These are phyloP conservation scores for Sylvia borin DNA, from an alignment of 2,797 vertebrate genomes.

Conservation along the genomic window DNA sequence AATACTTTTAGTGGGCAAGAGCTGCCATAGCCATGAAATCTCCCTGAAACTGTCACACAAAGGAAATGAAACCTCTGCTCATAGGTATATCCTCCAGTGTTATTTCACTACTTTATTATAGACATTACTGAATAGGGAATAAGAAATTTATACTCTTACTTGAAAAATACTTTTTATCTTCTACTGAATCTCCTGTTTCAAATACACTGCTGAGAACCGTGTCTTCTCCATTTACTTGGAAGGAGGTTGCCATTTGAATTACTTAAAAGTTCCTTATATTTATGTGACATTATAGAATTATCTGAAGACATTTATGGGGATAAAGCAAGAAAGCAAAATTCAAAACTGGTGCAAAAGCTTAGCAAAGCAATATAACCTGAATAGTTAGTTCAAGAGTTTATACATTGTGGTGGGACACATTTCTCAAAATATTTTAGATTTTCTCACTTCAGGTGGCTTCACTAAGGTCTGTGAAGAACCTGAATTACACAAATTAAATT, in stretches of 20 bases:
- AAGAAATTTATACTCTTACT: neutral
- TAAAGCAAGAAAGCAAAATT: neutral
- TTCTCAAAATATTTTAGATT: neutral
- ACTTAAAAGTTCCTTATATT: neutral
- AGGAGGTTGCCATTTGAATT: neutral
- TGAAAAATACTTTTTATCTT: neutral
- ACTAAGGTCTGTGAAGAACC: neutral
- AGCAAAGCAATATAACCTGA: neutral
- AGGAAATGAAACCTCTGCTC: neutral
- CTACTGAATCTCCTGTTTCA: neutral
- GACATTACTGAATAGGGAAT: neutral
- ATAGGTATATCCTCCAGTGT: neutral
- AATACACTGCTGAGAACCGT: neutral
- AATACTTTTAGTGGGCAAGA: neutral
- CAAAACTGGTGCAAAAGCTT: neutral
- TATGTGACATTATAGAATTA: neutral
- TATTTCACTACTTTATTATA: neutral
- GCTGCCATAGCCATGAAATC: neutral
- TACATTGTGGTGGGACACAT: neutral
- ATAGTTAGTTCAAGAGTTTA: neutral
- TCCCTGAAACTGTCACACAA: neutral
- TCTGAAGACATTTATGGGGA: neutral
- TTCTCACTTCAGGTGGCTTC: neutral
- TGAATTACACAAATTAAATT: neutral
- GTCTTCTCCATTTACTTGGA: neutral